Evolutionary conservation across 2,888 invertebrate genomes (phyloP), one percentile per base, ranked within the genome.

Genomic region (Mactromeris polynyma): DNA sequence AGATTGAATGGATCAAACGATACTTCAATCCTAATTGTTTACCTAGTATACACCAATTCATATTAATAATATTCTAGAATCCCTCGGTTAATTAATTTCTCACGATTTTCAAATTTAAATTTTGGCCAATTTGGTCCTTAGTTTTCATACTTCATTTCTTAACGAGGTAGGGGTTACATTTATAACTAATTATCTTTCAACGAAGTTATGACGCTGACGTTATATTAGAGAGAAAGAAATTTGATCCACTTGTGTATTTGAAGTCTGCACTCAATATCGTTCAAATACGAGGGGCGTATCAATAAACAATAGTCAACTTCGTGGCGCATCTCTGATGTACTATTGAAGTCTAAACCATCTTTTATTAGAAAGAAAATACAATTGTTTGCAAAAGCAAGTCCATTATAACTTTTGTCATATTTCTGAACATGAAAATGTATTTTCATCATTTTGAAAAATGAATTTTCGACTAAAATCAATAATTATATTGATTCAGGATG

Each of bases 391-490:
- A 77, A 86, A 69, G 77, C 36, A 11, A 80, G 54, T 38, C 89
- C 83, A 73, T 86, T 89, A 89, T 79, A 51, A 51, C 80, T 83
- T 89, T 86, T 89, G 86, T 86, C 36, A 64, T 31, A 14, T 26
- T 73, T 51, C 79, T 86, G 19, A 40, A 86, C 38, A 42, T 58
- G 17, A 19, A 46, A 81, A 81, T 38, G 69, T 88, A 85, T 58
- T 88, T 58, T 42, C 88, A 88, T 88, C 88, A 88, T 81, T 85
- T 85, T 73, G 77, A 81, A 85, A 88, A 85, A 40, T 26, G 77
- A 80, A 73, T 58, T 85, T 80, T 84, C 26, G 64, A 31, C 73
- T 38, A 86, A 83, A 81, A 86, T 89, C 89, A 89, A 89, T 89
- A 89, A 19, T n/a, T 14, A 31, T 86, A 86, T 89, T 83, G 89